Evolutionary conservation across 2,888 invertebrate genomes (phyloP), one percentile per base, ranked within the genome.

Genomic region (Lingula anatina): DNA sequence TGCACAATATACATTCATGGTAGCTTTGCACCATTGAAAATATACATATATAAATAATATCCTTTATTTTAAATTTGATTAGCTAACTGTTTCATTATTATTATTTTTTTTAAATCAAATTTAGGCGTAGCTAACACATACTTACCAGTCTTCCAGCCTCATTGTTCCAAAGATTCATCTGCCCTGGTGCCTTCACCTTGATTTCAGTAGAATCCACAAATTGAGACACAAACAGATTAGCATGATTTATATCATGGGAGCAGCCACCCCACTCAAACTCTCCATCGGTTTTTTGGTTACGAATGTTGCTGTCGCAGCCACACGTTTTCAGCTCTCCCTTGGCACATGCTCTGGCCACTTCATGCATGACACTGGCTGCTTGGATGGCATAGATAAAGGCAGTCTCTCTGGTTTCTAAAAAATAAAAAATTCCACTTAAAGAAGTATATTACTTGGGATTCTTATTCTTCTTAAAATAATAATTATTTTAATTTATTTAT

Each of bases 151-250:
- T 81, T 49, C 93, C 93, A 50, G 91, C 93, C 71, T 91, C 90
- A 70, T 91, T 92, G 75, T 93, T 93, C 78, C 93, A 93, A 31
- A 90, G 81, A 76, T 92, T 92, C 86, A 93, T 90, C 44, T 92
- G 80, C 1, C 89, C 88, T 46, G 84, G 83, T 26, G 88, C 85
- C 49, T 82, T 82, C 49, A 85, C 84, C 78, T 89, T 82, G 64
- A 86, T 85, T 78, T 92, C 91, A 62, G 83, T 84, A 1, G 88
- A 83, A 68, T 93, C 92, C 35, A 90, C 85, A 77, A 92, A 92
- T 58, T 90, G 88, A 63, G 86, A 84, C 68, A 90, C 89, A 75
- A 90, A 89, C 71, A 84, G 85, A 68, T 89, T 87, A 2, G 90
- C 91, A 62, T 87, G 91, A 73, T 55, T 53, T 44, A 72, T 63